Percentiles rank a stretch among this genome's conserved stretches.
phyloP scores from a whole-genome alignment of 1,140 invertebrate genomes.

The Drosophila triauraria region DNA sequence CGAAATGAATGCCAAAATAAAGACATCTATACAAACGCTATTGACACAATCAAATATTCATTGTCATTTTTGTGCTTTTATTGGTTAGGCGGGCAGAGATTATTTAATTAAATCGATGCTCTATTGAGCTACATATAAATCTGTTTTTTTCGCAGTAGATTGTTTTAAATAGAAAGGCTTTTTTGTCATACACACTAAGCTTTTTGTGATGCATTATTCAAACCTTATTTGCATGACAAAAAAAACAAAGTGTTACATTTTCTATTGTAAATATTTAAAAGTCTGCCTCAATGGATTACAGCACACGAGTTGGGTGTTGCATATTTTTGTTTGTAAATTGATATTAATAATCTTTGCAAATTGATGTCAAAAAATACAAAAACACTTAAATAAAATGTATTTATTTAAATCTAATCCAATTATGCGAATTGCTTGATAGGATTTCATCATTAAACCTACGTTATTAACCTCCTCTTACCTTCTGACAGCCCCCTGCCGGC shows the following conservation, averaged over 20 bases:
- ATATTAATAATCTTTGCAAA: too few species aligned
- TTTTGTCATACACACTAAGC: background rate
- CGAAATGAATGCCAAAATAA: slow-evolving; percentile 11
- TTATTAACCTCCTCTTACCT: too few species aligned
- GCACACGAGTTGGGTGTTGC: background rate
- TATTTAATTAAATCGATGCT: slow-evolving; percentile 2
- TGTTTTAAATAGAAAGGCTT: background rate
- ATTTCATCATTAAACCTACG: background rate
- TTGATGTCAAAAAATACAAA: too few species aligned
- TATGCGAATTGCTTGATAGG: slow-evolving; percentile 5
- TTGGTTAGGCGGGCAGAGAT: slow-evolving; percentile 1
- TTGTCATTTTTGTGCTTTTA: slow-evolving; percentile 16
- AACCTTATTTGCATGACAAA: slow-evolving; percentile 6
- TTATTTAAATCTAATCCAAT: slow-evolving; percentile 4
- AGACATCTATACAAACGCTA: background rate
- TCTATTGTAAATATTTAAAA: slow-evolving; percentile 22
- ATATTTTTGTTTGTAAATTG: too few species aligned
- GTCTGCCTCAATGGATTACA: background rate
- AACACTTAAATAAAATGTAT: too few species aligned
- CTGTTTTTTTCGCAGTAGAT: slow-evolving; percentile 1
- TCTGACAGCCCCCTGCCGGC: slow-evolving; percentile 36
- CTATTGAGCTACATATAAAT: background rate
- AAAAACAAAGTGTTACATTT: slow-evolving; percentile 9
- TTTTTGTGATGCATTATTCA: slow-evolving; percentile 17
- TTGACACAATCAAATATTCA: slow-evolving; percentile 5